These are phyloP conservation scores for Tenthredo livida DNA, from an alignment of 2,888 invertebrate genomes.

Conservation along the genomic window DNA sequence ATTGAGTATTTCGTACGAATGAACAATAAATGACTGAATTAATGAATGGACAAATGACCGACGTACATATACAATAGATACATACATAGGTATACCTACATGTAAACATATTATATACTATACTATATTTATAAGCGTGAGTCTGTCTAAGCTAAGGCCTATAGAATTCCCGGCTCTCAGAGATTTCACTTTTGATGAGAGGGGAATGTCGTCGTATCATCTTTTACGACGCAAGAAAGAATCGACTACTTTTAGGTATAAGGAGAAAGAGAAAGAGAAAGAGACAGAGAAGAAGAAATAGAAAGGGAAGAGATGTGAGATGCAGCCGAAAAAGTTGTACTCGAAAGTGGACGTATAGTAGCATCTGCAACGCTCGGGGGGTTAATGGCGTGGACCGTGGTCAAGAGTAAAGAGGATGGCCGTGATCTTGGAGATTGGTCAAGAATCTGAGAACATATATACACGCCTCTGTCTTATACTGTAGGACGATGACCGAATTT, in stretches of 20 bases:
- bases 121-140: not conserved
- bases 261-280: not conserved
- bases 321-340: not conserved
- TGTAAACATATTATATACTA: too few relatives aligned
- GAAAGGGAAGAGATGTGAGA: not conserved
- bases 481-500: conserved; percentile 73
- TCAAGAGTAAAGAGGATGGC: conserved; percentile 62
- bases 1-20: not conserved
- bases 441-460: conserved; percentile 60
- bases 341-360: not conserved
- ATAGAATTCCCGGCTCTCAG: not conserved
- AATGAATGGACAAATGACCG: not conserved
- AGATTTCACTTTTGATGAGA: conserved; percentile 43
- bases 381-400: conserved; percentile 53
- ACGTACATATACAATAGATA: not conserved
- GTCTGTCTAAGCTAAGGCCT: not conserved
- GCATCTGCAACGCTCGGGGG: conserved; percentile 1
- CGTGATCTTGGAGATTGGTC: conserved; percentile 72
- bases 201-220: not conserved
- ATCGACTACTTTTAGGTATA: not conserved
- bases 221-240: not conserved
- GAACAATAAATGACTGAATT: not conserved
- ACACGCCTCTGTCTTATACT: conserved; percentile 50
- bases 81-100: too few relatives aligned
- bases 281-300: not conserved